phyloP scores from a whole-genome alignment of 2,797 vertebrate genomes.

The Eurystomus glaucurus region DNA sequence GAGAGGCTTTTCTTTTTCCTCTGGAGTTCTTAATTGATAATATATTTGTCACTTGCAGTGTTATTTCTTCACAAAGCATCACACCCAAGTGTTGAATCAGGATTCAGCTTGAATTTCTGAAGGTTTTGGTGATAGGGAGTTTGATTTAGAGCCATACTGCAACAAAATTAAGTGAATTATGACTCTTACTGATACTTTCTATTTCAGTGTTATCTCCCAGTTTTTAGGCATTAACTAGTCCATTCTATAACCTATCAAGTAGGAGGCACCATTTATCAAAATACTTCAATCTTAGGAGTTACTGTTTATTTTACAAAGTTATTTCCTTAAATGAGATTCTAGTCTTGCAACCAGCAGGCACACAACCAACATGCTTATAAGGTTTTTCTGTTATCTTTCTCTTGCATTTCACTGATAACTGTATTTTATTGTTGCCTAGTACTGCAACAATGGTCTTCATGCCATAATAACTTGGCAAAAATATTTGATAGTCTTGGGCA shows the following conservation, averaged over 20 bases:
- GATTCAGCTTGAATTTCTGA: background rate
- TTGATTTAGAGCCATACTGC: background rate
- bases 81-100: background rate
- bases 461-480: slow-evolving; percentile 21
- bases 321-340: background rate
- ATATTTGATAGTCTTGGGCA: slow-evolving; percentile 7
- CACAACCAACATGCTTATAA: background rate
- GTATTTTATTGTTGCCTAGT: background rate
- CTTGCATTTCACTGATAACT: background rate
- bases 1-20: background rate
- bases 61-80: background rate
- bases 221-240: background rate
- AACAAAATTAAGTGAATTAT: background rate
- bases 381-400: background rate
- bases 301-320: background rate
- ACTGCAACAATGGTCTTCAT: slow-evolving; percentile 4
- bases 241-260: background rate
- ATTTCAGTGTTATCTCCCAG: background rate
- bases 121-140: background rate
- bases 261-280: background rate
- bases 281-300: background rate
- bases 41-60: background rate
- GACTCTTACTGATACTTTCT: background rate
- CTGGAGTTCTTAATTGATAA: background rate
- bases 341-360: background rate